Percentiles rank a stretch among this genome's conserved stretches.
phyloP scores from a whole-genome alignment of 2,797 vertebrate genomes.

The Pangasius mekongensis region DNA sequence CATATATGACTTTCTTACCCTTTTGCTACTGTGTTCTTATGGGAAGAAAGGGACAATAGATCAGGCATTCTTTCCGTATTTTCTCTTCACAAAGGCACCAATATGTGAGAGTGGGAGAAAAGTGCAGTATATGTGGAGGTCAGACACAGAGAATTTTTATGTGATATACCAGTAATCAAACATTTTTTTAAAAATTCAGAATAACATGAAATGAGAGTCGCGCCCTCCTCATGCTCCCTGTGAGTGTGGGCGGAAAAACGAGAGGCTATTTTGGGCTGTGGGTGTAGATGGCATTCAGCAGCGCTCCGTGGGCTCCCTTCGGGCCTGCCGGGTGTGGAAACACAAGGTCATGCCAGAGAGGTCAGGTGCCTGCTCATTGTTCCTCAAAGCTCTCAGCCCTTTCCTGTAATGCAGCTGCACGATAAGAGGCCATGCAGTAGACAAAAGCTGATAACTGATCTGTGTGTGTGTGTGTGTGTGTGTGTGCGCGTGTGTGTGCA shows the following conservation, averaged over 20 bases:
- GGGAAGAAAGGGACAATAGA: neutral
- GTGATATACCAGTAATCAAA: constrained; percentile 13
- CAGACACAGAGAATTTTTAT: neutral
- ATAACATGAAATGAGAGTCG: constrained; percentile 42
- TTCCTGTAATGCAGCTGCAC: constrained; percentile 89
- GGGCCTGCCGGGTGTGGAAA: constrained; percentile 82
- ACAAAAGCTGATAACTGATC: constrained; percentile 93
- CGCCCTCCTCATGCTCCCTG: constrained; percentile 31
- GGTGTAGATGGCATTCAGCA: constrained; percentile 57
- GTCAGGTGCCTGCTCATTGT: constrained; percentile 87
- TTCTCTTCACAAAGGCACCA: neutral
- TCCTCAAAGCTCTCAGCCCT: constrained; percentile 80
- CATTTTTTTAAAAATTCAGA: neutral
- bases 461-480: constrained; percentile 57
- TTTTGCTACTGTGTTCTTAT: neutral
- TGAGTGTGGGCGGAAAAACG: constrained; percentile 45
- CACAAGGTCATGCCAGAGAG: constrained; percentile 84
- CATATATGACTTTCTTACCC: neutral
- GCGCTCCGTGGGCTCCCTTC: constrained; percentile 44
- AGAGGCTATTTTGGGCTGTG: constrained; percentile 56
- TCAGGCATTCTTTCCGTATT: neutral
- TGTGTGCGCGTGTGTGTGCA: constrained; percentile 33
- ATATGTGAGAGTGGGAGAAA: neutral
- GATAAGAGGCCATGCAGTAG: constrained; percentile 85
- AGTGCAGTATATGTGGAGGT: neutral